Percentiles rank a stretch among this genome's conserved stretches.
phyloP scores from a whole-genome alignment of 2,797 vertebrate genomes.

The Helarctos malayanus region DNA sequence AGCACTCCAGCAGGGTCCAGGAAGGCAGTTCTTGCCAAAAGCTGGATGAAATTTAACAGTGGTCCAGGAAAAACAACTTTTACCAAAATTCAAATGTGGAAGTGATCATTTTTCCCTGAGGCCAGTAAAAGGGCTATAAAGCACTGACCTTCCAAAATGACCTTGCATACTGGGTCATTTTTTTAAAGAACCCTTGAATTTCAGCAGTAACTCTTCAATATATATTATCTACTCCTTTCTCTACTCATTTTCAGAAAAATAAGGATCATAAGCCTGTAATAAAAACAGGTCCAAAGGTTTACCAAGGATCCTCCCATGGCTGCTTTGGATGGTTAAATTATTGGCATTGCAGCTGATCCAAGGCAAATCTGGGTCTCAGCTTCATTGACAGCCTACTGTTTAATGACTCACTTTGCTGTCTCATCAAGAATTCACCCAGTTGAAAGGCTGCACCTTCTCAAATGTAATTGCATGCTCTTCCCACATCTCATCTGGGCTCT shows the following conservation, averaged over 20 bases:
- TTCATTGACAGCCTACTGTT: conserved; percentile 44
- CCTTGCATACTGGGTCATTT: background rate
- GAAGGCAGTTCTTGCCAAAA: conserved; percentile 73
- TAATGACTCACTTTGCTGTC: conserved; percentile 72
- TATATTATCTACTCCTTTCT: background rate
- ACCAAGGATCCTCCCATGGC: background rate
- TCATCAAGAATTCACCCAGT: conserved; percentile 66
- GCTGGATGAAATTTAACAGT: conserved; percentile 62
- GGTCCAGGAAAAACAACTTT: conserved; percentile 74
- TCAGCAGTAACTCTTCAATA: background rate
- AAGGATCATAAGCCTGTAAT: background rate
- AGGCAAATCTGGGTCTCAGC: conserved; percentile 54
- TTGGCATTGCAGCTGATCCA: conserved; percentile 2
- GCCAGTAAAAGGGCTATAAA: background rate
- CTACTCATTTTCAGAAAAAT: conserved; percentile 53
- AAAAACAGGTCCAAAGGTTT: background rate
- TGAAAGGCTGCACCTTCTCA: conserved; percentile 58
- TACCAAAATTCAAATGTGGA: conserved; percentile 46
- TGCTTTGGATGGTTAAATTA: conserved; percentile 6
- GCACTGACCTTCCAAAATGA: conserved; percentile 21
- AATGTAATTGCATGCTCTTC: conserved; percentile 48
- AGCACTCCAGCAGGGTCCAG: conserved; percentile 66
- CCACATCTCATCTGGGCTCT: conserved; percentile 51
- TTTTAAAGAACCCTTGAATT: background rate
- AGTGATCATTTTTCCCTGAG: conserved; percentile 19